Percentiles rank a stretch among this genome's conserved stretches.
These are phyloP conservation scores for Lottia scabra DNA, from an alignment of 2,888 invertebrate species.

Conservation along the genomic window DNA sequence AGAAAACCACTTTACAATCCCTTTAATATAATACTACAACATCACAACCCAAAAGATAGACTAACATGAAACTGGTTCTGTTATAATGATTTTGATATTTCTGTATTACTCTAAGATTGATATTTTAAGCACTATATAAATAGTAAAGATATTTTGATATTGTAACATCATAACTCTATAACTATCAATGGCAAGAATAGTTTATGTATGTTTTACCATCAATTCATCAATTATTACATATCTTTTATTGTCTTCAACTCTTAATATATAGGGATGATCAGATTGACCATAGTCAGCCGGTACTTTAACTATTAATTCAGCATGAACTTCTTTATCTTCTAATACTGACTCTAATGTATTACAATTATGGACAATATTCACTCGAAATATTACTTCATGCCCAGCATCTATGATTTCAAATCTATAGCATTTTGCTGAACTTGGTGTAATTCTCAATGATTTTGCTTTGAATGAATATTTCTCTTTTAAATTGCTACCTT, in stretches of 20 bases:
- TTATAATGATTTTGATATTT: too few species aligned
- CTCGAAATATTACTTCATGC: constrained; percentile 43
- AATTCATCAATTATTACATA: constrained; percentile 58
- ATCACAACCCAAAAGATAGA: too few species aligned
- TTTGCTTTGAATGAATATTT: constrained; percentile 37
- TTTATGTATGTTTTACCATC: constrained; percentile 41
- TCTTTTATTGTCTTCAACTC: constrained; percentile 55
- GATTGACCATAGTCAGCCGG: constrained; percentile 35
- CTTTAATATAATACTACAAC: too few species aligned
- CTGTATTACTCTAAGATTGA: too few species aligned
- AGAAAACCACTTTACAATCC: too few species aligned
- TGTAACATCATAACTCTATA: too few species aligned
- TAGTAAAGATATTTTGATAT: too few species aligned
- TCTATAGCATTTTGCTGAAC: constrained; percentile 52
- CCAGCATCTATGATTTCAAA: constrained; percentile 50
- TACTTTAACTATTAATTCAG: constrained; percentile 40
- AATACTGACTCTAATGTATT: constrained; percentile 52
- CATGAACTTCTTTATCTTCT: constrained; percentile 38
- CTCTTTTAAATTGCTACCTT: constrained; percentile 39
- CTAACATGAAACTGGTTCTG: too few species aligned
- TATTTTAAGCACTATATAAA: too few species aligned
- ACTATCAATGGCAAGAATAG: too few species aligned
- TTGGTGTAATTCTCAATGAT: constrained; percentile 47
- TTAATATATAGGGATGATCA: constrained; percentile 55
- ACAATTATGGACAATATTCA: constrained; percentile 54